phyloP scores from a whole-genome alignment of 2,888 invertebrate species.

The Lasioglossum lativentre region DNA sequence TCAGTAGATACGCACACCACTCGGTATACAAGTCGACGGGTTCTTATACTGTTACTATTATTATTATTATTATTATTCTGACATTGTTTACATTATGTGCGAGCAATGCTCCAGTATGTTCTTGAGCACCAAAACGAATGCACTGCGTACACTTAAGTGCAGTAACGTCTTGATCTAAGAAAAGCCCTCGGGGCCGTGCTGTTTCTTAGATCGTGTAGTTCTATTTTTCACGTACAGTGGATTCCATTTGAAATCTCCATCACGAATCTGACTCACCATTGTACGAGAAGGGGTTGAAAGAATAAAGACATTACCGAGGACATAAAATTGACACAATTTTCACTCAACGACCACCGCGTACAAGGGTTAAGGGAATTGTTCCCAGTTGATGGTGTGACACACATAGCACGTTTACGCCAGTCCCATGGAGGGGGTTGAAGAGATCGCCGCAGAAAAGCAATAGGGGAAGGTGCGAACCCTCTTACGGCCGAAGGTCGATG shows the following conservation, averaged over 20 bases:
- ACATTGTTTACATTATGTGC: too few relatives aligned
- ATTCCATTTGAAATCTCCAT: too few relatives aligned
- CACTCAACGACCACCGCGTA: not conserved
- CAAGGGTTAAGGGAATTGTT: not conserved
- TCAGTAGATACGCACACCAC: not conserved
- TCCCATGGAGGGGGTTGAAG: not conserved
- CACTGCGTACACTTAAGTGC: too few relatives aligned
- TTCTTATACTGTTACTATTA: too few relatives aligned
- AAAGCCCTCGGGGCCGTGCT: too few relatives aligned
- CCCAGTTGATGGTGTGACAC: not conserved
- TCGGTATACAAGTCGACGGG: not conserved
- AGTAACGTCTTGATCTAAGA: too few relatives aligned
- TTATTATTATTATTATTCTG: too few relatives aligned
- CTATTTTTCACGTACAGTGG: too few relatives aligned
- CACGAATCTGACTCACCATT: too few relatives aligned
- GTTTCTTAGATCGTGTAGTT: too few relatives aligned
- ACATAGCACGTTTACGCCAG: not conserved
- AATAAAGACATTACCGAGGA: not conserved
- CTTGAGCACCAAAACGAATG: too few relatives aligned
- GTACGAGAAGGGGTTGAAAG: not conserved
- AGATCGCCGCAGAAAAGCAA: not conserved
- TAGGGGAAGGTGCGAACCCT: conserved; percentile 46
- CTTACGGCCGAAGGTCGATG: conserved; percentile 64
- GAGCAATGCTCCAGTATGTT: too few relatives aligned
- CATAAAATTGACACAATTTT: not conserved